Evolutionary conservation across 1,140 invertebrate species (phyloP), one percentile per base, ranked within the genome.

Genomic region (Mercenaria mercenaria): DNA sequence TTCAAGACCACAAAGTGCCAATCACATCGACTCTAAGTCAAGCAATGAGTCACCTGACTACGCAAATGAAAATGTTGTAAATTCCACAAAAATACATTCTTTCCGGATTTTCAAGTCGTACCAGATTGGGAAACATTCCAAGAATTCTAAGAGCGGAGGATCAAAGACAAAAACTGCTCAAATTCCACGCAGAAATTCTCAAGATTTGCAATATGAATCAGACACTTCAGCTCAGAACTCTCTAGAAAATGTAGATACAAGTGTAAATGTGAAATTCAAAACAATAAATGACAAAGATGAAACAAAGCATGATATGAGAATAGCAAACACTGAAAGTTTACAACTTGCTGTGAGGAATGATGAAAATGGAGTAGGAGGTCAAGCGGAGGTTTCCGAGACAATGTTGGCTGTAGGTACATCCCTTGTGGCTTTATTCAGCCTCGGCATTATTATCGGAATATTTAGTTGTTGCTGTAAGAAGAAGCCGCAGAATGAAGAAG

Each of bases 381-480:
- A 37, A n/a, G 8, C 34, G 0, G 47, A 37, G 4, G 47, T 52
- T 34, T 26, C 4, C 2, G 79, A 83, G 13, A 72, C 50, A 41
- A 26, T 83, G 69, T 20, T 89, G 0, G 32, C 80, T 29, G 39
- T 76, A n/a, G 67, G 43, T 29, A 61, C 79, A 26, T 39, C 64
- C 11, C 37, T 89, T 4, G 80, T 43, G 26, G 69, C 52, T 37
- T 47, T 89, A 23, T 82, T 82, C 26, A 77, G 88, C 52, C 29
- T 89, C 6, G 81, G 88, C 0, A 4, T 89, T 29, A 74, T 89
- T n/a, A 52, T 74, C 61, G 88, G 80, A 50, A 37, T 89, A 67
- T 89, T 89, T 59, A 26, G 88, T 13, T 89, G 88, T 67, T 89
- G 88, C 41, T 43, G 50, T 76, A 81, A 89, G 67, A 81, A 81